A percentile compares a stretch with the other conserved stretches of the same genome.
phyloP scores from a whole-genome alignment of 2,888 invertebrate species.

The Drosophila nigricruria region DNA sequence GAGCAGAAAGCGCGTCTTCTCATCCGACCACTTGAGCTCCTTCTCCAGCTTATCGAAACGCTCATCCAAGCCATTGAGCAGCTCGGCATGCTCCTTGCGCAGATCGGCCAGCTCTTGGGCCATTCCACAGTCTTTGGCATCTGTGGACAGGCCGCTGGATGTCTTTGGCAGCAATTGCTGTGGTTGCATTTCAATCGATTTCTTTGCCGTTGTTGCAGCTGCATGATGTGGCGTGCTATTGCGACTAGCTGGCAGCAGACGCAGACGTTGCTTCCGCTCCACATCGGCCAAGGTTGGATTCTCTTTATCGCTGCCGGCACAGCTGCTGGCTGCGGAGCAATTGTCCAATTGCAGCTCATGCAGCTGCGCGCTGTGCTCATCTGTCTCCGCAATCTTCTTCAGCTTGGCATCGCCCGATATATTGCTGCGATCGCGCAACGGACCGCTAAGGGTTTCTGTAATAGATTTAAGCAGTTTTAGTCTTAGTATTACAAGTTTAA shows the following conservation, averaged over 20 bases:
- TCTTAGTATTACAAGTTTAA: too few relatives aligned
- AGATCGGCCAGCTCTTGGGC: conserved; percentile 3
- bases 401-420: conserved; percentile 66
- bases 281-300: conserved; percentile 58
- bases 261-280: conserved; percentile 65
- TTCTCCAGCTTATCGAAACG: conserved; percentile 75
- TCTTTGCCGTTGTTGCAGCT: not conserved
- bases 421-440: conserved; percentile 78
- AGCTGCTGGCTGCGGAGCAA: conserved; percentile 62
- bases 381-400: conserved; percentile 78
- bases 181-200: conserved; percentile 10
- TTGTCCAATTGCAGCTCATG: conserved; percentile 41
- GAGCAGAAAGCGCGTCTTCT: conserved; percentile 74
- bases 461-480: not conserved
- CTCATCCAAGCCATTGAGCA: conserved; percentile 41
- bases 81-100: conserved; percentile 50
- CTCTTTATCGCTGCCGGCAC: conserved; percentile 73
- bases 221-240: conserved; percentile 81
- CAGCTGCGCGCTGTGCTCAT: conserved; percentile 41
- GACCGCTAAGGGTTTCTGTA: conserved; percentile 59
- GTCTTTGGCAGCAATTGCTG: conserved; percentile 51
- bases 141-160: conserved; percentile 49
- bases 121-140: too few relatives aligned
- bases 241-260: conserved; percentile 69
- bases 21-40: conserved; percentile 77